These are phyloP conservation scores for Acromyrmex heyeri DNA, from an alignment of 1,140 invertebrate genomes.

Conservation along the genomic window DNA sequence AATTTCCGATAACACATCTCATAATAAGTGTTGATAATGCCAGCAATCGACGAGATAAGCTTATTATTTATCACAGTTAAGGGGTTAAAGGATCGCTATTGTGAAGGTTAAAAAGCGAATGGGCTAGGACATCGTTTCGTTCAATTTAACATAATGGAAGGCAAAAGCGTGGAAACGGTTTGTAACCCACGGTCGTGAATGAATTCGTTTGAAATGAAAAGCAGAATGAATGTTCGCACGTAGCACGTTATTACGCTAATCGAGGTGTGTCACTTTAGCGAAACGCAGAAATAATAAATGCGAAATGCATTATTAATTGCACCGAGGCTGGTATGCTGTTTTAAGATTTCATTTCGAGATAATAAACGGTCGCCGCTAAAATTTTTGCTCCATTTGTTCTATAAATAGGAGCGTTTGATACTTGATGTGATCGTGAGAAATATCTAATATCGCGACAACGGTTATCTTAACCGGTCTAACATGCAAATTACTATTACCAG, in stretches of 20 bases:
- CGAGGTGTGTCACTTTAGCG: slow-evolving; percentile 55
- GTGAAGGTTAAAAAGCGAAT: slow-evolving; percentile 45
- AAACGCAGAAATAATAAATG: slow-evolving; percentile 45
- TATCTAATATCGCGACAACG: slow-evolving; percentile 2
- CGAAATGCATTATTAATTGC: slow-evolving; percentile 57
- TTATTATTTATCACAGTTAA: slow-evolving; percentile 30
- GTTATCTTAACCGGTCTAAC: slow-evolving; percentile 7
- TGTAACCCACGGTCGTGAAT: slow-evolving; percentile 23
- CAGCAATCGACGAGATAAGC: background rate
- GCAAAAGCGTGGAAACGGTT: slow-evolving; percentile 38
- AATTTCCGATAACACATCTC: background rate
- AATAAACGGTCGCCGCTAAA: slow-evolving; percentile 7
- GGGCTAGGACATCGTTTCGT: slow-evolving; percentile 14
- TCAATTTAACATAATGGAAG: slow-evolving; percentile 45
- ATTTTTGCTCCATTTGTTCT: slow-evolving; percentile 31
- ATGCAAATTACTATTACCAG: background rate
- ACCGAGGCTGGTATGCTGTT: slow-evolving; percentile 8
- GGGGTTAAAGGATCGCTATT: background rate
- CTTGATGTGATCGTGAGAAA: slow-evolving; percentile 36
- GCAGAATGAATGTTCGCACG: slow-evolving; percentile 44
- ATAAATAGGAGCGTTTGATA: slow-evolving; percentile 17
- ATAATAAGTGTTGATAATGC: slow-evolving; percentile 1
- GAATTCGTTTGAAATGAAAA: slow-evolving; percentile 54
- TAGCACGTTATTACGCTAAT: slow-evolving; percentile 30
- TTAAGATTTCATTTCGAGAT: slow-evolving; percentile 46